phyloP scores from a whole-genome alignment of 2,888 invertebrate species.

The Acleris emargana region DNA sequence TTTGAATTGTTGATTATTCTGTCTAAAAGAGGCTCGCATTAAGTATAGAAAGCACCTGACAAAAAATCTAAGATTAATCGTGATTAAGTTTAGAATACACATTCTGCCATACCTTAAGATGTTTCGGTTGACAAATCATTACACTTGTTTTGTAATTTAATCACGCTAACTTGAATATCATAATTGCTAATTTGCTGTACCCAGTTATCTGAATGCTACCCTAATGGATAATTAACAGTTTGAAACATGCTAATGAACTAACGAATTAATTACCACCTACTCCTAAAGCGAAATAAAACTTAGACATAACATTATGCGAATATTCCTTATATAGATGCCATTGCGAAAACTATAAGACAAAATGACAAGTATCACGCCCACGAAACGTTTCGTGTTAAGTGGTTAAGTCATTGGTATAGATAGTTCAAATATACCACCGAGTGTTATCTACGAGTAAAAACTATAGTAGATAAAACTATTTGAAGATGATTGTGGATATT shows the following conservation, averaged over 20 bases:
- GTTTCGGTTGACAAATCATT: too few relatives aligned
- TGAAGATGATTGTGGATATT: too few relatives aligned
- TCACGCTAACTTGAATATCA: constrained; percentile 1
- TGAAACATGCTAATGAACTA: constrained; percentile 20
- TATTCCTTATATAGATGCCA: constrained; percentile 21
- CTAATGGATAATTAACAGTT: constrained; percentile 19
- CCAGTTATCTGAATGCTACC: constrained; percentile 17
- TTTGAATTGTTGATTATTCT: too few relatives aligned
- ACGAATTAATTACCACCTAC: constrained; percentile 29
- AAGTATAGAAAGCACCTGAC: too few relatives aligned
- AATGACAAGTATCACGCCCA: constrained; percentile 26
- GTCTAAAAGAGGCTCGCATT: too few relatives aligned
- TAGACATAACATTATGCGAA: constrained; percentile 24
- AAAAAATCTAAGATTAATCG: too few relatives aligned
- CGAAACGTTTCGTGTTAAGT: not conserved
- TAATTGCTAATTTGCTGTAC: constrained; percentile 1
- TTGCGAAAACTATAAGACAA: constrained; percentile 26
- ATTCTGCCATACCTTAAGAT: too few relatives aligned
- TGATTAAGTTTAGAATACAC: too few relatives aligned
- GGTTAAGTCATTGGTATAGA: not conserved
- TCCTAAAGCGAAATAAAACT: not conserved
- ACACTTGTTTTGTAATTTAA: too few relatives aligned
- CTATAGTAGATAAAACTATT: too few relatives aligned
- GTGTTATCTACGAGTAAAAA: not conserved
- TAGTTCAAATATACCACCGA: constrained; percentile 7